phyloP scores from a whole-genome alignment of 2,113 vertebrate genomes.

The Arenaria interpres region DNA sequence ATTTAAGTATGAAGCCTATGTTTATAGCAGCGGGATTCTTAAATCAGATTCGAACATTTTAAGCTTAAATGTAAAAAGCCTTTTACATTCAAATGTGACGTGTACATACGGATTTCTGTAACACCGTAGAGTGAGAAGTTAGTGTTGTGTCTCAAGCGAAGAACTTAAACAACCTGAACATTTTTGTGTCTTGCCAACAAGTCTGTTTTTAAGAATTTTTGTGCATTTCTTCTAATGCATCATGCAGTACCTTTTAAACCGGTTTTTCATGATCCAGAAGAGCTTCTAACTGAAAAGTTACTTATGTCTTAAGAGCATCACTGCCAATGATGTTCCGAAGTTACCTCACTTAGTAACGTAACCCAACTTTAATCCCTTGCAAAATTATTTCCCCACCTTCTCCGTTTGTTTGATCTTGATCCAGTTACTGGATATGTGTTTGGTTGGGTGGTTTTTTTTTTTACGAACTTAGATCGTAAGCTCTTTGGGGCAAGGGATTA shows the following conservation, averaged over 20 bases:
- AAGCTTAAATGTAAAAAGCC: not conserved
- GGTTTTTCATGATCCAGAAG: not conserved
- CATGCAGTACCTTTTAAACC: not conserved
- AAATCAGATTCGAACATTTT: constrained; percentile 8
- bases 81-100: constrained; percentile 8
- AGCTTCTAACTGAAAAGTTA: not conserved
- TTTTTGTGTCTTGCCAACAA: not conserved
- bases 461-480: constrained; percentile 41
- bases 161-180: not conserved
- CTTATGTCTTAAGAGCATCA: constrained; percentile 19
- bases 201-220: not conserved
- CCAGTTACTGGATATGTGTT: not conserved
- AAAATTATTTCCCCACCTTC: not conserved
- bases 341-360: constrained; percentile 29
- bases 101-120: not conserved
- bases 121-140: not conserved
- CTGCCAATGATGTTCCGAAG: not conserved
- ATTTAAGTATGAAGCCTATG: not conserved
- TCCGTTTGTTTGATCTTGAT: not conserved
- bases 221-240: not conserved
- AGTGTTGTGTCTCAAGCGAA: not conserved
- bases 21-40: not conserved
- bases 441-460: not conserved
- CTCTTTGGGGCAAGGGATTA: constrained; percentile 25
- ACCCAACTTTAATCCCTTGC: not conserved